Evolutionary conservation across 2,888 invertebrate species (phyloP), one percentile per base, ranked within the genome.

Genomic region (Anoplius nigerrimus): DNA sequence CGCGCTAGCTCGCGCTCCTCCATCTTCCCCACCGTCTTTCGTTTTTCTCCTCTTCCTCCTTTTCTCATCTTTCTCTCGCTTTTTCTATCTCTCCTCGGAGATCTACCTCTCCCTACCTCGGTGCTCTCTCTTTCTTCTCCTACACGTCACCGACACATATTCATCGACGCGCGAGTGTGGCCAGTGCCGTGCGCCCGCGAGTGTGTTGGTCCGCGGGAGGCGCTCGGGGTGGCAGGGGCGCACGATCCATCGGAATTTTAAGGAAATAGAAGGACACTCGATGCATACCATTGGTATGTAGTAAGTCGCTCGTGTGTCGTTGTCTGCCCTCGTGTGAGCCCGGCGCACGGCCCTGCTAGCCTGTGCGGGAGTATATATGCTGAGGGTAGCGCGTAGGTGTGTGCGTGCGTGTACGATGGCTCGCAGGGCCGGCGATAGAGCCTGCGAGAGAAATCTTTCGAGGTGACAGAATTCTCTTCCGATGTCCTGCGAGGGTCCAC

Each of bases 181-280:
- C 56, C 57, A 55, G 61, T 62, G 45, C 20, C 43, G 13, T 42
- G 13, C 16, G 45, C 20, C 20, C 15, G 20, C 43, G n/a, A 13
- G 34, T 21, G 62, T 69, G 71, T 55, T 64, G 66, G 70, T 70
- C 46, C 69, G 65, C 65, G 68, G 34, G 34, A 66, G 60, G 65
- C 69, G 66, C 71, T 65, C 73, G 55, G 59, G 74, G 34, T 11
- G 34, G 70, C 74, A 66, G 69, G 72, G 66, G 66, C 69, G 72
- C 81, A 79, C 78, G 81, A 85, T 84, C 83, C 80, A 83, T 85
- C 70, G 83, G 83, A 85, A 85, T 85, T 85, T 85, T 83, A 83
- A 84, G 84, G 83, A 83, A 85, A 85, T 83, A 84, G 81, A 81
- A 84, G 83, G 84, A 84, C 85, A 84, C 82, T 84, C 80, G 84